phyloP scores from a whole-genome alignment of 2,797 vertebrate species.

The Nannoperca australis region DNA sequence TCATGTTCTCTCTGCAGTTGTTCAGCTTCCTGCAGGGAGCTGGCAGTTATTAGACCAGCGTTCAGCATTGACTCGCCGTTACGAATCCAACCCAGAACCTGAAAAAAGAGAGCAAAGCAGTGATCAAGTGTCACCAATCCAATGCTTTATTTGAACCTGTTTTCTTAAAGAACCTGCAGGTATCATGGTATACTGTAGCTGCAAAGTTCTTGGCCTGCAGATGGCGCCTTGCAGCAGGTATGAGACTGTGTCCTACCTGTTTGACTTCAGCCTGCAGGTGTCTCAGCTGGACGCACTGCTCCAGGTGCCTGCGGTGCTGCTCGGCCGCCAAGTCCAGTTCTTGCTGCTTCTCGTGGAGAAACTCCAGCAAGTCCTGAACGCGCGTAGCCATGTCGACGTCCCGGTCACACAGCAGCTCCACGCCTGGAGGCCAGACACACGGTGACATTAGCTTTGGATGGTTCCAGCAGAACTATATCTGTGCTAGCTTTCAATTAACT shows the following conservation, averaged over 20 bases:
- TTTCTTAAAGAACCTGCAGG: background rate
- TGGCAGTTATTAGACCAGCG: conserved; percentile 96
- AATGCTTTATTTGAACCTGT: background rate
- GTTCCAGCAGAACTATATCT: background rate
- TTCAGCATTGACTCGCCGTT: conserved; percentile 99
- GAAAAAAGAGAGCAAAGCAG: background rate
- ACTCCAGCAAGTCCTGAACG: conserved; percentile 98
- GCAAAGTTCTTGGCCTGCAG: conserved; percentile 26
- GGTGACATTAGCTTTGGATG: background rate
- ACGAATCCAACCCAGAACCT: conserved; percentile 99
- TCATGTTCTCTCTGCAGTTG: conserved; percentile 97
- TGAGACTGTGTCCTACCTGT: conserved; percentile 84
- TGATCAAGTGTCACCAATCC: background rate
- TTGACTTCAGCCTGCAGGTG: conserved; percentile 99
- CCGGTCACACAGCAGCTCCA: conserved; percentile 96
- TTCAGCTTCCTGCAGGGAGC: conserved; percentile 96
- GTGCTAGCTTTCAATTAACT: background rate
- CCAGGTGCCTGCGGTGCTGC: conserved; percentile 96
- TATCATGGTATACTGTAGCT: background rate
- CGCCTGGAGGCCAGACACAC: conserved; percentile 81
- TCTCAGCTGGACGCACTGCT: conserved; percentile 96
- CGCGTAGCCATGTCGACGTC: conserved; percentile 98
- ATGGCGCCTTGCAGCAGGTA: background rate
- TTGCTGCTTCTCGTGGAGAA: conserved; percentile 98
- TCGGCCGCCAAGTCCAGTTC: conserved; percentile 96